Base-by-base conservation (phyloP, 2,113 vertebrate species). In the Isichthys henryi region DNA sequence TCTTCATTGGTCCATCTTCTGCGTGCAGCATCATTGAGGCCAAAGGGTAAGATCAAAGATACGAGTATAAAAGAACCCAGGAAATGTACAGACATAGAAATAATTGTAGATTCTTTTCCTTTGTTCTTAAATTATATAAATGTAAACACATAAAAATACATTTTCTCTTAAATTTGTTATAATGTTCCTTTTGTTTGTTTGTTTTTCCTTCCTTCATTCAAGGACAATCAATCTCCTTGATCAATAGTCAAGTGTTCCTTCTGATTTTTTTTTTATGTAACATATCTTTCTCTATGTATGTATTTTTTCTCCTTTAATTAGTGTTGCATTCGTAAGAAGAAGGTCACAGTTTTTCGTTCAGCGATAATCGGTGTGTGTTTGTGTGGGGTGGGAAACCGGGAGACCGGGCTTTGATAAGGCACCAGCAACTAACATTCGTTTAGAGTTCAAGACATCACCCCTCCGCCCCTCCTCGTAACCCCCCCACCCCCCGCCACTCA, bases 21-120 rank as follows among this genome's bases (percentile, higher is more conserved):
- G 2, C 5, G 45, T 11, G 89, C 92, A 90, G 70, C 70, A 90
- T 89, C 92, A 93, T 93, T 85, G 93, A 39, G 2, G 31, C 91
- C 70, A 88, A 15, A 0, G 0, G 15, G 88, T 90, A 83, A 0
- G 89, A 88, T 89, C 90, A 85, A 83, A 87, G 84, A 90, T 88
- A 53, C 4, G 4, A 52, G 15, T 17, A 89, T n/a, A 10, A 66
- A 39, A 35, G 48, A 90, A 90, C 90, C 89, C 88, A 43, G 1
- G 88, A 35, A 87, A 87, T 5, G 0, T 53, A 88, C 49, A 90
- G 86, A 89, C 13, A 17, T 17, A 74, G 3, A 17, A 74, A 8
- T 74, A n/a, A 35, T 74, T 74, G 31, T 31, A 35, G 70, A 74
- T 35, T 39, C 27, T 31, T 13, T 66, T 66, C 58, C n/a, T 74